Evolutionary conservation across 2,888 invertebrate species (phyloP).

Genomic region (Mimas tiliae): DNA sequence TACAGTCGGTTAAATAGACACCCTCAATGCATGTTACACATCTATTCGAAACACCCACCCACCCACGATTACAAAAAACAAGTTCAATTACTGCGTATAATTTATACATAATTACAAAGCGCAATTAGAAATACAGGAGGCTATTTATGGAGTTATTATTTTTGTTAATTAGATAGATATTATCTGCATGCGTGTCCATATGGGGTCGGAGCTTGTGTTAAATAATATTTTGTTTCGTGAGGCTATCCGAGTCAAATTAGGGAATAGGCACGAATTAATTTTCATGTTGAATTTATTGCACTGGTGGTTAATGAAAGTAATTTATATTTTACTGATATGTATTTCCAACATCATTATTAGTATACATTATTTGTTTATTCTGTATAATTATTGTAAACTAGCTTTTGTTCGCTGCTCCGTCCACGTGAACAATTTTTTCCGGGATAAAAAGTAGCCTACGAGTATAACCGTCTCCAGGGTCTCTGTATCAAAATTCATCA

Average conservation of each 20-base stretch:
- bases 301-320: background rate
- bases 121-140: constrained; percentile 20
- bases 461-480: too few species aligned
- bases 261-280: constrained; percentile 20
- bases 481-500: too few species aligned
- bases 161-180: constrained; percentile 62
- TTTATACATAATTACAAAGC: constrained; percentile 14
- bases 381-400: too few species aligned
- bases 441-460: too few species aligned
- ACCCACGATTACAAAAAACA: too few species aligned
- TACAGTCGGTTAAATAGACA: too few species aligned
- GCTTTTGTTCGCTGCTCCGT: too few species aligned
- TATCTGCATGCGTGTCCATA: constrained; percentile 40
- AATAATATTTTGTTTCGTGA: constrained; percentile 36
- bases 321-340: background rate
- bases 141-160: constrained; percentile 56
- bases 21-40: too few species aligned
- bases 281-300: constrained; percentile 22
- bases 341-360: background rate
- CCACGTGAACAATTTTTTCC: too few species aligned
- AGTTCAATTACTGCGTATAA: constrained; percentile 13
- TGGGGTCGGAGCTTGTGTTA: constrained; percentile 16
- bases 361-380: too few species aligned
- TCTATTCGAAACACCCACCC: background rate
- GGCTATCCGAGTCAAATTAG: constrained; percentile 6